Conservation (phyloP, 2,113 vertebrate species). For the Nanorana parkeri region DNA sequence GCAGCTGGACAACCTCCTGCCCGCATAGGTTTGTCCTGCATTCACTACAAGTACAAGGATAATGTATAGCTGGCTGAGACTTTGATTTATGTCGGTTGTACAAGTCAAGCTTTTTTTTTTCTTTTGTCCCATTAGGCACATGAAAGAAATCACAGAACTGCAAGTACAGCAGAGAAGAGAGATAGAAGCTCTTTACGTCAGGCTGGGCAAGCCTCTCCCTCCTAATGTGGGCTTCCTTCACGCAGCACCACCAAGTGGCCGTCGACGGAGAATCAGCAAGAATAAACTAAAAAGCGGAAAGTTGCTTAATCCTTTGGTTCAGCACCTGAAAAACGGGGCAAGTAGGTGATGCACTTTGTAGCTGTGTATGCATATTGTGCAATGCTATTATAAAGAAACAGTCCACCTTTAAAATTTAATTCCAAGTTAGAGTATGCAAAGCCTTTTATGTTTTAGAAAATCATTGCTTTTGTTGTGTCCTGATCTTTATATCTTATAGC, state of each 20-base stretch:
- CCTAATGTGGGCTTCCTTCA: slow-evolving; percentile 84
- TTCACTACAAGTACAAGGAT: not conserved
- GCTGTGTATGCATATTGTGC: not conserved
- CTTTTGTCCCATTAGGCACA: slow-evolving; percentile 76
- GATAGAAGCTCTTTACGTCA: slow-evolving; percentile 88
- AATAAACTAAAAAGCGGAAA: slow-evolving; percentile 91
- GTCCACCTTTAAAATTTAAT: too few relatives aligned
- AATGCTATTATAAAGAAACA: too few relatives aligned
- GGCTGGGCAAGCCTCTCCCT: slow-evolving; percentile 89
- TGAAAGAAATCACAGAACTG: slow-evolving; percentile 94
- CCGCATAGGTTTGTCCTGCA: not conserved
- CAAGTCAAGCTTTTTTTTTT: not conserved
- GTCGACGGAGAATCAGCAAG: slow-evolving; percentile 85
- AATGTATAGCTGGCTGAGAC: not conserved
- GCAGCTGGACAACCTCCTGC: not conserved
- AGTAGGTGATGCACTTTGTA: not conserved
- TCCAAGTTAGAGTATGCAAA: too few relatives aligned
- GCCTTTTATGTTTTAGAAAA: too few relatives aligned
- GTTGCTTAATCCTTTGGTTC: slow-evolving; percentile 92
- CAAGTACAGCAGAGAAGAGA: slow-evolving; percentile 93
- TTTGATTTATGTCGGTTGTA: not conserved
- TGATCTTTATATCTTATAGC: too few relatives aligned
- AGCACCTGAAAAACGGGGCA: slow-evolving; percentile 89
- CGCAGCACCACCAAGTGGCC: slow-evolving; percentile 82
- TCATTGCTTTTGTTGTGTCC: too few relatives aligned